phyloP scores from a whole-genome alignment of 2,797 vertebrate species.

The Chlorospingus flavigularis region DNA sequence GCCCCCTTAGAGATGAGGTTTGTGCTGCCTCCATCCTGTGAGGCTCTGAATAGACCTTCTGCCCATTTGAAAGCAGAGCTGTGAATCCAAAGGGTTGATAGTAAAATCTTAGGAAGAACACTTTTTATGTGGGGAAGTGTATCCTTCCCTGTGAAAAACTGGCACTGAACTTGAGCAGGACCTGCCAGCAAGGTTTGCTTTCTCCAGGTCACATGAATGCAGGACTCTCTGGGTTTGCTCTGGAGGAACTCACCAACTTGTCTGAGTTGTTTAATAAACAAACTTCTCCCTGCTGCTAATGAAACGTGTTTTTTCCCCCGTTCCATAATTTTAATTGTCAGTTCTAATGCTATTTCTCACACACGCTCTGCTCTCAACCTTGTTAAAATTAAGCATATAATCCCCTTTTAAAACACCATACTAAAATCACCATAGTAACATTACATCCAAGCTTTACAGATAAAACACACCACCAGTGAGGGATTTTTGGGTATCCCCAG shows the following conservation, averaged over 20 bases:
- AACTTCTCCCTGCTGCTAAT: background rate
- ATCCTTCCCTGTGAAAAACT: background rate
- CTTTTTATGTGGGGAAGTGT: background rate
- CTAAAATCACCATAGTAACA: constrained; percentile 78
- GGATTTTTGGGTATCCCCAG: constrained; percentile 62
- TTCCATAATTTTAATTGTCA: constrained; percentile 71
- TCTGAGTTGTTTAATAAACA: constrained; percentile 57
- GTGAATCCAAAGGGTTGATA: no score
- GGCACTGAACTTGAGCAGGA: background rate
- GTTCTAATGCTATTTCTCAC: constrained; percentile 67
- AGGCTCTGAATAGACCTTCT: background rate
- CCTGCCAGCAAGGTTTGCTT: background rate
- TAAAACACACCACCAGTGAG: constrained; percentile 61
- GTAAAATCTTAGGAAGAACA: background rate
- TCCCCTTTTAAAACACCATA: constrained; percentile 73
- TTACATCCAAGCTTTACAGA: constrained; percentile 69
- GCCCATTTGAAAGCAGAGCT: background rate
- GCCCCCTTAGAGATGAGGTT: background rate
- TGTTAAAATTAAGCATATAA: constrained; percentile 80
- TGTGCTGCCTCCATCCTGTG: background rate
- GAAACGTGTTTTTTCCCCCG: background rate
- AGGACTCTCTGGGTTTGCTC: background rate
- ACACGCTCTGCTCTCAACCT: constrained; percentile 67
- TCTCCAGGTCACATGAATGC: background rate
- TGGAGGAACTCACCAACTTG: constrained; percentile 2